Evolutionary conservation across 2,797 vertebrate genomes (phyloP).

Genomic region (Pangasius djambal): DNA sequence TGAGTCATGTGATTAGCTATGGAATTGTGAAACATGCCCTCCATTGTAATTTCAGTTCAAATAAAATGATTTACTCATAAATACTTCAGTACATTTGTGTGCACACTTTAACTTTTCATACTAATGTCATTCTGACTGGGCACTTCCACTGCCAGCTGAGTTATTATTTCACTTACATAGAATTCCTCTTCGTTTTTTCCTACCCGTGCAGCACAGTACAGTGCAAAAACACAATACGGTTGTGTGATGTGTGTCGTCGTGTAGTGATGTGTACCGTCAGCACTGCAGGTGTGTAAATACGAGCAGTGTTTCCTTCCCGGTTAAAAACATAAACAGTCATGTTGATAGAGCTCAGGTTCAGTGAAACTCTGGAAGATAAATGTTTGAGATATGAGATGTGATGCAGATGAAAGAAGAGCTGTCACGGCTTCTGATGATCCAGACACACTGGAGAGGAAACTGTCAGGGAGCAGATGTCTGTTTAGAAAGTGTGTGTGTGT

Average conservation of each 20-base stretch:
- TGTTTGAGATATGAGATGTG: background rate
- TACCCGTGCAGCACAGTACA: background rate
- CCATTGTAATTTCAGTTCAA: background rate
- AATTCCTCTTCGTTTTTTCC: background rate
- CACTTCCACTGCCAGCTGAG: background rate
- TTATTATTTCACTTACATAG: background rate
- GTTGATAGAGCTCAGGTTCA: slow-evolving; percentile 2
- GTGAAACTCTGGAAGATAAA: background rate
- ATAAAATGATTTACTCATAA: background rate
- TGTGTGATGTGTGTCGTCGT: background rate
- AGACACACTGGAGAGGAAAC: background rate
- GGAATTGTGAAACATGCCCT: background rate
- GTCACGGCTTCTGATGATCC: background rate
- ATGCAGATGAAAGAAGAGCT: slow-evolving; percentile 9
- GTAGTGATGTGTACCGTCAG: background rate
- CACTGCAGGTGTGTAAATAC: slow-evolving; percentile 19
- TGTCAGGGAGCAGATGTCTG: slow-evolving; percentile 17
- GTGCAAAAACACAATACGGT: background rate
- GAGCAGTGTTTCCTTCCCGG: slow-evolving; percentile 2
- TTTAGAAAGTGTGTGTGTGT: background rate
- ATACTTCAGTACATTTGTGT: background rate
- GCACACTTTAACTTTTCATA: background rate
- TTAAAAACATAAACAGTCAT: background rate
- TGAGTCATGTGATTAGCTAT: background rate
- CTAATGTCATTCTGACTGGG: background rate